Conservation (phyloP, 2,888 invertebrate genomes). For the Mimas tiliae region DNA sequence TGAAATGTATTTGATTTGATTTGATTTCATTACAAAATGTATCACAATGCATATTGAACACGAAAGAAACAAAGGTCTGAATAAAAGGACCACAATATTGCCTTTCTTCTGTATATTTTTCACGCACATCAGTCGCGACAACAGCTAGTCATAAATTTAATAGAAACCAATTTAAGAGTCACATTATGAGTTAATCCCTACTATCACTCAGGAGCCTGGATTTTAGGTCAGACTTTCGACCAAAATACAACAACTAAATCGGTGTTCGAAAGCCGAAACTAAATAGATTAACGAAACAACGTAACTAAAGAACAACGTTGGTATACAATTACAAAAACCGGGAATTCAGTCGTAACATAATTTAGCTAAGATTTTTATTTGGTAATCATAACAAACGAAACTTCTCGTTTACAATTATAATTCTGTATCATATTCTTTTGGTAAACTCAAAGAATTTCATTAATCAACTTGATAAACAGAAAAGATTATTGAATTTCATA, state of each 20-base stretch:
- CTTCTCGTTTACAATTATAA: background rate
- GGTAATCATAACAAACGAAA: background rate
- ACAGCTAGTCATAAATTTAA: background rate
- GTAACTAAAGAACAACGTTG: background rate
- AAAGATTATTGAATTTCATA: background rate
- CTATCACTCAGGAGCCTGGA: background rate
- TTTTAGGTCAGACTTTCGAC: background rate
- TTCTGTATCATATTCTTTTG: background rate
- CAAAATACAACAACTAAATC: constrained; percentile 7
- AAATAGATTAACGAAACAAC: constrained; percentile 9
- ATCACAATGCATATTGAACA: too few species aligned
- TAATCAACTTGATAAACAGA: background rate
- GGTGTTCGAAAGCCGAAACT: background rate
- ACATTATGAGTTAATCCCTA: background rate
- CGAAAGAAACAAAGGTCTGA: too few species aligned
- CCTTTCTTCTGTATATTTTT: too few species aligned
- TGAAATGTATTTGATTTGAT: too few species aligned
- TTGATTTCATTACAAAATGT: too few species aligned
- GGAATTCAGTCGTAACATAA: background rate
- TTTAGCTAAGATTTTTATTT: background rate
- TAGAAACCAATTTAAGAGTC: background rate
- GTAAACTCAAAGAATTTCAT: background rate
- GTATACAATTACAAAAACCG: background rate
- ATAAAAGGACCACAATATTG: too few species aligned
- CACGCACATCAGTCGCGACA: too few species aligned